These are phyloP conservation scores for Carassius carassius DNA, from an alignment of 2,113 vertebrate genomes.

Conservation along the genomic window DNA sequence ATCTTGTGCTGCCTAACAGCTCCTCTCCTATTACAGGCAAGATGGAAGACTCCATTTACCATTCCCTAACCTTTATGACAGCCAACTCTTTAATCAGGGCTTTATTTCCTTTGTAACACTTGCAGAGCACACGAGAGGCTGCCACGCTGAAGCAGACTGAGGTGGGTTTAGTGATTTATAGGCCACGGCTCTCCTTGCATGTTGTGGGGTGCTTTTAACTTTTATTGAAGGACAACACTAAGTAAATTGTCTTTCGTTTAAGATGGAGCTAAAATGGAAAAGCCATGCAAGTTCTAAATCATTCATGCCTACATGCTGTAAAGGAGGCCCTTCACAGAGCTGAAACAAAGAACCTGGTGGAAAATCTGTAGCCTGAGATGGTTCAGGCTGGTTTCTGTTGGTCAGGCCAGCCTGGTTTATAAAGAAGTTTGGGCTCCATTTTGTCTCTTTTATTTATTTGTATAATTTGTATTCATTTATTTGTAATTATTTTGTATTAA, in stretches of 20 bases:
- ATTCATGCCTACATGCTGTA: background rate
- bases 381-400: background rate
- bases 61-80: constrained; percentile 99
- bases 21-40: constrained; percentile 96
- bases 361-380: background rate
- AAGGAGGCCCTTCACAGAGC: background rate
- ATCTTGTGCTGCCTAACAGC: constrained; percentile 78
- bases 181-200: constrained; percentile 50
- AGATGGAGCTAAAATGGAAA: constrained; percentile 48
- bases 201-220: constrained; percentile 89
- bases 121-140: constrained; percentile 67
- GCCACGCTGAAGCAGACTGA: background rate
- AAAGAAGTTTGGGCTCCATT: background rate
- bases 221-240: constrained; percentile 87
- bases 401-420: background rate
- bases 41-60: constrained; percentile 99
- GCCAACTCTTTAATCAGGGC: constrained; percentile 99
- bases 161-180: constrained; percentile 28
- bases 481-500: background rate
- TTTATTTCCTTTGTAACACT: constrained; percentile 96
- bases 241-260: constrained; percentile 86
- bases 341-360: background rate
- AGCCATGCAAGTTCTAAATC: background rate
- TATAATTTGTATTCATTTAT: too few species aligned
- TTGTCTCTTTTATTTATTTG: too few species aligned